Evolutionary conservation across 2,113 vertebrate genomes (phyloP), one percentile per base, ranked within the genome.

Genomic region (Hylia prasina): DNA sequence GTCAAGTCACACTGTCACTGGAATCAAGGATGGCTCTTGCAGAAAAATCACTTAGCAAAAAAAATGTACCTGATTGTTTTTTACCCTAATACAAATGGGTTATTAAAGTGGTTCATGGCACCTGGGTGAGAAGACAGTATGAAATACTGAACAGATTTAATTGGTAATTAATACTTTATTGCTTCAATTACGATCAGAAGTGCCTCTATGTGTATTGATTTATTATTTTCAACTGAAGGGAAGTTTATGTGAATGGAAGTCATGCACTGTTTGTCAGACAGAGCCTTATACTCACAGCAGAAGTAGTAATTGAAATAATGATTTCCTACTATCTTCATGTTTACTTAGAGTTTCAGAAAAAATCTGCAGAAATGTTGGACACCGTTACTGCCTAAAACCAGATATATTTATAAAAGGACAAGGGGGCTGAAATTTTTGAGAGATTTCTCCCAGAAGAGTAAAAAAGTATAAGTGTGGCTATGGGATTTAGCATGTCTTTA

Each of bases 291-390:
- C 56, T 92, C 66, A 66, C 5, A 2, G 68, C 82, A 89, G 72
- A 54, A 84, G 18, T 27, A 77, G 63, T 69, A 93, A 96, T 48
- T 95, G 78, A 97, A 97, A 90, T 83, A 93, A 94, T 33, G 51
- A 82, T 91, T 94, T 88, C 56, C 69, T 73, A n/a, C 31, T 66
- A 44, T 65, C 69, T 82, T 94, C 31, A 21, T 72, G 71, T 87
- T 95, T 95, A 28, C 75, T 88, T 63, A 51, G n/a, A 77, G 9
- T 90, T 94, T 89, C 66, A 91, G 39, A 66, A 27, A 89, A 87
- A 91, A 79, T n/a, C 39, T 8, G 1, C 12, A 91, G 70, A 86
- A 95, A 89, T 63, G 14, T 3, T 5, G 6, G 39, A 51, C 6
- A 5, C 6, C 13, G 27, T 85, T 75, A 60, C 56, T 87, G 19